These are phyloP conservation scores for Xiphorhynchus erythropygius DNA, from an alignment of 2,797 vertebrate genomes.

Conservation along the genomic window DNA sequence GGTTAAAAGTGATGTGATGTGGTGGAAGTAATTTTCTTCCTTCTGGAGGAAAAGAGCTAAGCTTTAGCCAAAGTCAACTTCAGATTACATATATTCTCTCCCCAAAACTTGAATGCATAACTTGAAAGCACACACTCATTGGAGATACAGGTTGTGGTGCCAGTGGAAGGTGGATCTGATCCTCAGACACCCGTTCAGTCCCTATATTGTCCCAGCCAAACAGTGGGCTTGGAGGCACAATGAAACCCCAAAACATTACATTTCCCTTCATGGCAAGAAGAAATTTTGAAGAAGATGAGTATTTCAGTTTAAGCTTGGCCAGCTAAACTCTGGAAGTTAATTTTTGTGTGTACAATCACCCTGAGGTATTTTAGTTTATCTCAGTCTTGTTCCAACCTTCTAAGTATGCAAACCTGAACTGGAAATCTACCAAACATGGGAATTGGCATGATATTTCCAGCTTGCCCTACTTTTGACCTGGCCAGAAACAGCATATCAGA, in stretches of 20 bases:
- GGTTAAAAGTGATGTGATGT: background rate
- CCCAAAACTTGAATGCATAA: background rate
- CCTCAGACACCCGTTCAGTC: background rate
- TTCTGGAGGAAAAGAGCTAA: background rate
- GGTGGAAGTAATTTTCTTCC: background rate
- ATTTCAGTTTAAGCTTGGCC: background rate
- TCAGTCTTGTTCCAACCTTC: background rate
- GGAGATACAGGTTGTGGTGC: background rate
- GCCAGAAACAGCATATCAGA: background rate
- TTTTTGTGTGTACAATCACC: background rate
- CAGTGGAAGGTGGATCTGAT: background rate
- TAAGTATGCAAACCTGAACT: background rate
- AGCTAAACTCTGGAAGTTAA: background rate
- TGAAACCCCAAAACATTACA: background rate
- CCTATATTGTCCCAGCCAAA: background rate
- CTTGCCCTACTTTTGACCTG: slow-evolving; percentile 2
- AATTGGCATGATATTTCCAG: background rate
- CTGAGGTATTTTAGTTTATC: background rate
- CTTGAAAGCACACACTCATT: background rate
- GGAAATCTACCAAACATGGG: background rate
- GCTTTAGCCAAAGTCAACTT: background rate
- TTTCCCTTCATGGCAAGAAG: background rate
- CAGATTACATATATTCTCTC: background rate
- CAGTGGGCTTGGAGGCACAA: background rate
- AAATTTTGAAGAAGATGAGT: background rate